These are phyloP conservation scores for Tachuris rubrigastra DNA, from an alignment of 2,113 vertebrate species.

Conservation along the genomic window DNA sequence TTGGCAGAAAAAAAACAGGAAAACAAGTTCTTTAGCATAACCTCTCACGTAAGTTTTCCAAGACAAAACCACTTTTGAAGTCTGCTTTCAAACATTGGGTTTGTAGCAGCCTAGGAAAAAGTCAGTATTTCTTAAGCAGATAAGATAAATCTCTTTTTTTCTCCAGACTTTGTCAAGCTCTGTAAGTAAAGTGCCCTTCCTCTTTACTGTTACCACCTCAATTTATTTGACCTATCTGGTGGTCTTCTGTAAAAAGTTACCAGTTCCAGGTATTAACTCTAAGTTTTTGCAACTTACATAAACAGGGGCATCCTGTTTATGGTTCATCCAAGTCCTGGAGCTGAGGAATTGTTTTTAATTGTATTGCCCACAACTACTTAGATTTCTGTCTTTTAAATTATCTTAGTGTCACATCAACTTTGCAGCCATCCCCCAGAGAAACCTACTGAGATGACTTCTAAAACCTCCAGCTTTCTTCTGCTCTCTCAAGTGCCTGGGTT, in stretches of 20 bases:
- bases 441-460: not conserved
- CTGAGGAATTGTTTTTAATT: not conserved
- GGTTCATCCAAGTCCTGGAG: not conserved
- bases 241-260: not conserved
- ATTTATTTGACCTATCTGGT: fast-evolving
- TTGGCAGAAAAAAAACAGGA: not conserved
- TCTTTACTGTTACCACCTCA: not conserved
- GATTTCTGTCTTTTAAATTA: not conserved
- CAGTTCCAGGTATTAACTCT: not conserved
- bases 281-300: too few relatives aligned
- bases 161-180: not conserved
- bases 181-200: not conserved
- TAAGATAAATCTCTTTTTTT: not conserved
- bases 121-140: not conserved
- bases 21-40: not conserved
- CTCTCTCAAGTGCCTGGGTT: not conserved
- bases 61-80: not conserved
- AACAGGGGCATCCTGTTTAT: fast-evolving
- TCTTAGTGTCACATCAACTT: not conserved
- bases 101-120: not conserved
- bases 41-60: not conserved
- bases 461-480: not conserved
- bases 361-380: not conserved
- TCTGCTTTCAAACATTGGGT: not conserved
- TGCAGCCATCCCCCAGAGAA: not conserved